phyloP scores from a whole-genome alignment of 2,797 vertebrate genomes.

The Hoplostethus mediterraneus region DNA sequence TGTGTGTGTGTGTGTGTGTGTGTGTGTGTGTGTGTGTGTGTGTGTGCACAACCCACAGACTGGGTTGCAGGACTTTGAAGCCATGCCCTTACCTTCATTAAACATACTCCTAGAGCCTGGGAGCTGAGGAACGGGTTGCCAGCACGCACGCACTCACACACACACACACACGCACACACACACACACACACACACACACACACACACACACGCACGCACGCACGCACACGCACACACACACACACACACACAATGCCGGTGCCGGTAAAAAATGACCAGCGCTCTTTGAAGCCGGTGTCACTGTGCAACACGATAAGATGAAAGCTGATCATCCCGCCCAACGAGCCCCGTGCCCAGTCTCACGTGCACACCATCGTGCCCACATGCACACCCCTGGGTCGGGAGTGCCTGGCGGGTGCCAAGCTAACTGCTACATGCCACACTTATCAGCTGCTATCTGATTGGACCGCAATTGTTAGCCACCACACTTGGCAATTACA shows the following conservation, averaged over 20 bases:
- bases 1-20: slow-evolving; percentile 28
- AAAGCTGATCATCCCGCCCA: slow-evolving; percentile 69
- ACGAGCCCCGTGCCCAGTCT: slow-evolving; percentile 51
- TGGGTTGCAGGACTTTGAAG: slow-evolving; percentile 87
- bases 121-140: slow-evolving; percentile 53
- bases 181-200: slow-evolving; percentile 50
- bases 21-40: slow-evolving; percentile 31
- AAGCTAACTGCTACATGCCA: slow-evolving; percentile 74
- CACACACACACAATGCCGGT: slow-evolving; percentile 35
- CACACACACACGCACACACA: slow-evolving; percentile 21
- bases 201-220: slow-evolving; percentile 30
- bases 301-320: slow-evolving; percentile 78
- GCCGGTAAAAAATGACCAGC: slow-evolving; percentile 79
- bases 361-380: slow-evolving; percentile 35
- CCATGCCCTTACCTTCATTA: slow-evolving; percentile 88
- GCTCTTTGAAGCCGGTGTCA: slow-evolving; percentile 83
- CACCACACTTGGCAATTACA: slow-evolving; percentile 57
- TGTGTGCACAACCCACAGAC: slow-evolving; percentile 60
- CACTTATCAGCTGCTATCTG: slow-evolving; percentile 75
- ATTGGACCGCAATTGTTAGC: slow-evolving; percentile 60
- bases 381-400: slow-evolving; percentile 48
- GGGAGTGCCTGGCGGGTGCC: slow-evolving; percentile 50
- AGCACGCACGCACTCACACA: slow-evolving; percentile 30
- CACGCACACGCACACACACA: slow-evolving; percentile 25
- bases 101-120: slow-evolving; percentile 87